phyloP scores from a whole-genome alignment of 2,888 invertebrate species.

The Diploptera punctata region DNA sequence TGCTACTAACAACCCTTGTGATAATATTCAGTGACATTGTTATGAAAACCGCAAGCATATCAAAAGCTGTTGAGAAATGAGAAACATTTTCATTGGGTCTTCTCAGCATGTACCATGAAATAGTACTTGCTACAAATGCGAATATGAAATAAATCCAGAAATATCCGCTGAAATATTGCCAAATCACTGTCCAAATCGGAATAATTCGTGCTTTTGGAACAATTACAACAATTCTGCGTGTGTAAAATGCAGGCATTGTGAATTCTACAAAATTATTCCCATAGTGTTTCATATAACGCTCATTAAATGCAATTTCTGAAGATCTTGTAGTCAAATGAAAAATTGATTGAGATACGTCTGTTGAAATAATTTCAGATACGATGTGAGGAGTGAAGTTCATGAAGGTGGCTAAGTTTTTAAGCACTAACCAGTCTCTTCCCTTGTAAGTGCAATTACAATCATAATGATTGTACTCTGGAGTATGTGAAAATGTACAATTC shows the following conservation, averaged over 20 bases:
- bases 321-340: slow-evolving; percentile 1
- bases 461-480: too few species aligned
- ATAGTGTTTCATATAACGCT: neutral
- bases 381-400: slow-evolving; percentile 52
- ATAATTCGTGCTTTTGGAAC: slow-evolving; percentile 54
- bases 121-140: neutral
- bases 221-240: slow-evolving; percentile 53
- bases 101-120: neutral
- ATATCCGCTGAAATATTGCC: neutral
- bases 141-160: slow-evolving; percentile 46
- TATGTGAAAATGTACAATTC: too few species aligned
- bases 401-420: slow-evolving; percentile 50
- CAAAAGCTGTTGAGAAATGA: neutral
- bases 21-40: neutral
- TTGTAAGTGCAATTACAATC: slow-evolving; percentile 45
- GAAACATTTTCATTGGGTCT: neutral
- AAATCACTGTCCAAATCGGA: slow-evolving; percentile 55
- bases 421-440: slow-evolving; percentile 53
- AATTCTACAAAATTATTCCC: slow-evolving; percentile 50
- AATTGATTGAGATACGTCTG: slow-evolving; percentile 44
- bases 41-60: neutral
- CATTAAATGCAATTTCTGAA: neutral
- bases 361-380: slow-evolving; percentile 46
- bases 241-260: slow-evolving; percentile 51
- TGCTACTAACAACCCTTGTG: neutral